Base-by-base conservation (phyloP, 1,140 invertebrate species). In the Batillaria attramentaria region DNA sequence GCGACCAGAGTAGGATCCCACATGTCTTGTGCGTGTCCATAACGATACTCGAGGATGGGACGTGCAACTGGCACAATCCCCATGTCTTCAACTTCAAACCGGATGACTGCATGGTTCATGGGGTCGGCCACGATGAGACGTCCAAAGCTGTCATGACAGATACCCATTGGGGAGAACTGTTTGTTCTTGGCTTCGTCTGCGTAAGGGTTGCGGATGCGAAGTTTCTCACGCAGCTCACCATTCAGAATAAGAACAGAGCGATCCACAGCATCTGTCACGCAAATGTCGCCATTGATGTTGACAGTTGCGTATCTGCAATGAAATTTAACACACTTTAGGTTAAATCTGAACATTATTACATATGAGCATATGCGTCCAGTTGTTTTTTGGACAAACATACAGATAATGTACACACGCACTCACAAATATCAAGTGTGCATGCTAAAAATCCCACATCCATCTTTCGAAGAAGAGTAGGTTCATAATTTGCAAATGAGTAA, bases 111-210 rank as follows among this genome's bases (percentile, higher is more conserved):
- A 41, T 65, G 18, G 24, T 75, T 75, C 35, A 62, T 31, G 39
- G 73, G 39, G 39, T 75, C 73, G 28, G 73, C 73, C 5, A 75
- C 37, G 18, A 75, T 75, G 54, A 75, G 57, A n/a, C 73, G 54
- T 6, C 73, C 73, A 35, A 75, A 75, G 39, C 73, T 65, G 37
- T 75, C 73, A 33, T 75, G 73, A 39, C 73, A 75, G 35, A 75
- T 75, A n/a, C 73, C 72, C 73, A 60, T 62, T 4, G 73, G 73
- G 13, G 24, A 39, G 37, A 75, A 75, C 57, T 31, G 39, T 37
- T 28, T 41, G 57, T 75, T 42, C 16, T 37, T 20, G 16, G 39
- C 37, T 3, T 57, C 33, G 8, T 31, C 42, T 33, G 4, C 39
- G 43, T 75, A 75, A 28, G 73, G 73, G 54, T 75, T 75, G 18